Base-by-base conservation (phyloP, 2,113 vertebrate species). In the Lonchura striata region DNA sequence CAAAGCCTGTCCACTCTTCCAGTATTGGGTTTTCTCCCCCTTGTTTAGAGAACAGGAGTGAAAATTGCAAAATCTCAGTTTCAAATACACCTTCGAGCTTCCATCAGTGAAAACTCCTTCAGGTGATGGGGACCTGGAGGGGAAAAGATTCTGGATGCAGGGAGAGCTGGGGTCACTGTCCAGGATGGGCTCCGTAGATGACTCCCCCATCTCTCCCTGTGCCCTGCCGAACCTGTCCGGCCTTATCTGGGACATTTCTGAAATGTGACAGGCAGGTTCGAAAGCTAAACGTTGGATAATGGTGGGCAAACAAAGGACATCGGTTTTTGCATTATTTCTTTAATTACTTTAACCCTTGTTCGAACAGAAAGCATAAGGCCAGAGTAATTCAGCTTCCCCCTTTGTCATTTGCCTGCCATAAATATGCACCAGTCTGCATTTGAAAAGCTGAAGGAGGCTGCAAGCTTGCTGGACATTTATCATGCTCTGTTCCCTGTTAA, bases 281-380 rank as follows among this genome's bases (percentile, higher is more conserved):
- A 94, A 96, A 97, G 96, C 98, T 95, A 95, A 93, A 92, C 15
- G 86, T 44, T 30, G 89, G 89, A 82, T 75, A 96, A 93, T 83
- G 84, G 94, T 88, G 84, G 57, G 93, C 77, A 96, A 98, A 97
- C 96, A 98, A 98, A 98, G 64, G 96, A 96, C 96, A 96, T 84
- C 74, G 94, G 85, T 95, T 93, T 97, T 96, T 88, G 91, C 94
- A 96, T 95, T 96, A 96, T 96, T 97, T 97, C 97, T 98, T 97
- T 98, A 98, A 98, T 98, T 97, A 98, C 97, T 98, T 98, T 98
- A 98, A 98, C 98, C 98, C 97, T 92, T 92, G 83, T 97, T 96
- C 92, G 84, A 95, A 93, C 68, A 97, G 97, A 98, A 98, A 98
- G 97, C 98, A 88, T 94, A 96, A 96, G 98, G 98, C 97, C 98